Conservation (phyloP, 2,797 vertebrate species). For the Chelmon rostratus region DNA sequence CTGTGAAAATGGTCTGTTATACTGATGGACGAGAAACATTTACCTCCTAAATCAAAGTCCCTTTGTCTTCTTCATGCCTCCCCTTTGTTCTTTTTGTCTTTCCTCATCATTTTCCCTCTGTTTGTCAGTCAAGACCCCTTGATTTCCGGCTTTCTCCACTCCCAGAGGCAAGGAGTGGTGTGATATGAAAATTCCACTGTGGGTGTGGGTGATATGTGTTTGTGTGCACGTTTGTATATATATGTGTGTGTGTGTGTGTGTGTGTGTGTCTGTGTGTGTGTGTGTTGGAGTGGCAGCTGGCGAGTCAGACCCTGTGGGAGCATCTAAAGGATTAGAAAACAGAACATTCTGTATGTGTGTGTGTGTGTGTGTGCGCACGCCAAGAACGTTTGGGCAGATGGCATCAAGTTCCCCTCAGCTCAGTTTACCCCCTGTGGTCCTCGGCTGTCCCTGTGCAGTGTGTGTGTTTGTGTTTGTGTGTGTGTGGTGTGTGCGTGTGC, state of each 20-base stretch:
- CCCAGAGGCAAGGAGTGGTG: constrained; percentile 28
- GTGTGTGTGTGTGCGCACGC: background rate
- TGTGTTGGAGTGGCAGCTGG: constrained; percentile 65
- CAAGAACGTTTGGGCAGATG: constrained; percentile 77
- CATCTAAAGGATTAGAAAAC: constrained; percentile 64
- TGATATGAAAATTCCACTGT: constrained; percentile 19
- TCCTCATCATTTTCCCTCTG: background rate
- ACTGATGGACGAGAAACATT: background rate
- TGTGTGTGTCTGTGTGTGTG: constrained; percentile 12
- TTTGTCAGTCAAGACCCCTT: constrained; percentile 9
- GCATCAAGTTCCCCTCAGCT: constrained; percentile 71
- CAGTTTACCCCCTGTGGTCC: constrained; percentile 70
- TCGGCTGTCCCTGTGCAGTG: constrained; percentile 39
- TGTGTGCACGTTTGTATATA: background rate
- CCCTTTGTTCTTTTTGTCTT: constrained; percentile 10
- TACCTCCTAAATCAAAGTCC: background rate
- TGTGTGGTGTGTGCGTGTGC: constrained; percentile 16
- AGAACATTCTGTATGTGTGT: constrained; percentile 30
- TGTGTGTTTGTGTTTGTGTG: constrained; percentile 21
- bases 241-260: background rate
- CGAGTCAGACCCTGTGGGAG: constrained; percentile 61
- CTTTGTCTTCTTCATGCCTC: background rate
- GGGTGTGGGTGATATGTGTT: background rate
- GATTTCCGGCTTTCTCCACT: constrained; percentile 22
- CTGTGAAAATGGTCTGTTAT: background rate